Base-by-base conservation (phyloP, 2,113 vertebrate species). In the Syngnathus floridae region DNA sequence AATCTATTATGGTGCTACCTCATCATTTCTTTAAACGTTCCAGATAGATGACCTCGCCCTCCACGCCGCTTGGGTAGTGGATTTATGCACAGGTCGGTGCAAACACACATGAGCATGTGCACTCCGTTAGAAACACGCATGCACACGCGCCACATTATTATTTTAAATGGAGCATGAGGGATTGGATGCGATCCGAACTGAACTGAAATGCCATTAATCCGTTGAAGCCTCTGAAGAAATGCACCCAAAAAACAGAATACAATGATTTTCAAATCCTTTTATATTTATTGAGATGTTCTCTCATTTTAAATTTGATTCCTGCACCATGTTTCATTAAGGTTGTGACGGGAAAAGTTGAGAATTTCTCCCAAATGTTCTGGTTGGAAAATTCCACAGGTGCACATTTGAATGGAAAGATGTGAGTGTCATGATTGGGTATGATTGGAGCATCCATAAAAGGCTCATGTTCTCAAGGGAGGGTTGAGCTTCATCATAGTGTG, bases 31-130 rank as follows among this genome's bases (percentile, higher is more conserved):
- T 67, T 76, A 74, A 84, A 71, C 61, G 75, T 48, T 68, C 76
- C 51, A 71, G 75, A 84, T 73, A 62, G 77, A 84, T 74, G 74
- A 60, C 51, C 73, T 73, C 66, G 67, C 19, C 11, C 54, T 68
- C 38, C 54, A 40, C 36, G 57, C 40, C 36, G 60, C 73, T 76
- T 43, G 4, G 60, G 64, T 67, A 8, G 11, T 54, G 59, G 67
- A 82, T 35, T 69, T 63, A 67, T 68, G 51, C 70, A 67, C 68
- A 76, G 70, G 73, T 31, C 26, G 26, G 26, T 76, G 78, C 67
- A 77, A 77, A 76, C 64, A 46, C 68, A 65, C 73, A 67, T 72
- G 69, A 79, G 73, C 40, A 49, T 21, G 56, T 37, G 62, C 36
- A 54, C 26, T 55, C 26, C 13, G 6, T 56, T 56, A 35, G 26